phyloP scores from a whole-genome alignment of 2,797 vertebrate species.

The Lepus oiostolus region DNA sequence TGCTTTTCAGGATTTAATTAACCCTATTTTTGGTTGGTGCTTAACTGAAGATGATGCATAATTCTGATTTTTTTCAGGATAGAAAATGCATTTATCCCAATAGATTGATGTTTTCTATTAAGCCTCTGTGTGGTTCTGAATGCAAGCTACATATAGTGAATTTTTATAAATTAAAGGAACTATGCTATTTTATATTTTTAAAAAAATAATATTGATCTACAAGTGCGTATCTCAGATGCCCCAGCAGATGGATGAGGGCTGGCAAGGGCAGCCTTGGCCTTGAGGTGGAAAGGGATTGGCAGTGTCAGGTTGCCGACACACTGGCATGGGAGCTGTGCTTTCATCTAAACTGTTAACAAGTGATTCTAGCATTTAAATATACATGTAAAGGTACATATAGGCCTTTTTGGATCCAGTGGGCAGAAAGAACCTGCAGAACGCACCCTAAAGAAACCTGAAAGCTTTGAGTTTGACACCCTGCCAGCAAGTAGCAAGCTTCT shows the following conservation, averaged over 20 bases:
- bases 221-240: constrained; percentile 86
- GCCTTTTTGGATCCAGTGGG: constrained; percentile 82
- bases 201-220: constrained; percentile 86
- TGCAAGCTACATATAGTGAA: constrained; percentile 89
- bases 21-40: constrained; percentile 91
- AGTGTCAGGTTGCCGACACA: not conserved
- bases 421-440: constrained; percentile 80
- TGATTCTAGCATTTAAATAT: constrained; percentile 78
- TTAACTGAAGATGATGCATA: constrained; percentile 90
- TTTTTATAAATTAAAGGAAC: constrained; percentile 90
- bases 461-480: too few relatives aligned
- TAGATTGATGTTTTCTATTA: constrained; percentile 89
- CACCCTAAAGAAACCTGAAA: constrained; percentile 83
- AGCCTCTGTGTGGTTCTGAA: constrained; percentile 89
- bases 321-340: constrained; percentile 84
- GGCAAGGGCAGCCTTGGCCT: constrained; percentile 70
- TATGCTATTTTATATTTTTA: constrained; percentile 85
- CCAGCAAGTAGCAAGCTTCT: too few relatives aligned
- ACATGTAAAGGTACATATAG: not conserved
- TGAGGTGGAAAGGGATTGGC: constrained; percentile 78
- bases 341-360: constrained; percentile 77
- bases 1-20: constrained; percentile 90
- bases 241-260: constrained; percentile 77
- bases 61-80: constrained; percentile 87
- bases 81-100: too few relatives aligned